Conservation (phyloP, 2,888 invertebrate genomes). For the Rhamnusium bicolor region DNA sequence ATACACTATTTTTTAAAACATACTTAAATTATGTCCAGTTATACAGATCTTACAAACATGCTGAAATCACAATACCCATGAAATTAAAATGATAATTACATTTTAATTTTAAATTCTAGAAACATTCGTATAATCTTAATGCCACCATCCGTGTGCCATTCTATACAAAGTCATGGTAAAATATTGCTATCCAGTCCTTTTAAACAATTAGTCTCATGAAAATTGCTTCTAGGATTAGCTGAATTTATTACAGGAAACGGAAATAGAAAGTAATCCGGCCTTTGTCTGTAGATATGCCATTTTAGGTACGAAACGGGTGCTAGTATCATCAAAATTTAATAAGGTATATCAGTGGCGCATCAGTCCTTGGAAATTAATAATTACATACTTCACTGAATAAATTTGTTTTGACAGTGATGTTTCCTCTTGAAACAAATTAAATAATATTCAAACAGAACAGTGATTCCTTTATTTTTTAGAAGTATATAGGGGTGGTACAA, state of each 20-base stretch:
- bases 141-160: background rate
- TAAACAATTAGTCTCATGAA: conserved; percentile 40
- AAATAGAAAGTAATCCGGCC: conserved; percentile 38
- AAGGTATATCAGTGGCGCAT: conserved; percentile 29
- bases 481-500: background rate
- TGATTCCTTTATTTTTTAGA: background rate
- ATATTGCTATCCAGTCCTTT: conserved; percentile 15
- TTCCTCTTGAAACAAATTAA: background rate
- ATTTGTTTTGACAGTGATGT: conserved; percentile 8
- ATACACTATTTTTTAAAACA: background rate
- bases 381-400: conserved; percentile 23
- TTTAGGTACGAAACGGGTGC: conserved; percentile 20
- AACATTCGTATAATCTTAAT: conserved; percentile 14
- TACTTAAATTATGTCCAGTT: background rate
- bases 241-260: conserved; percentile 38
- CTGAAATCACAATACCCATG: background rate
- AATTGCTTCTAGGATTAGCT: conserved; percentile 36
- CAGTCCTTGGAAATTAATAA: conserved; percentile 23
- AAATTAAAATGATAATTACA: conserved; percentile 25
- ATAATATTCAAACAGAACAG: background rate
- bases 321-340: conserved; percentile 43
- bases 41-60: background rate
- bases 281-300: conserved; percentile 24
- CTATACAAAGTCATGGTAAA: conserved; percentile 11
- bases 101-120: conserved; percentile 34